Conservation (phyloP, 2,888 invertebrate species). For the Acrobasis repandana region DNA sequence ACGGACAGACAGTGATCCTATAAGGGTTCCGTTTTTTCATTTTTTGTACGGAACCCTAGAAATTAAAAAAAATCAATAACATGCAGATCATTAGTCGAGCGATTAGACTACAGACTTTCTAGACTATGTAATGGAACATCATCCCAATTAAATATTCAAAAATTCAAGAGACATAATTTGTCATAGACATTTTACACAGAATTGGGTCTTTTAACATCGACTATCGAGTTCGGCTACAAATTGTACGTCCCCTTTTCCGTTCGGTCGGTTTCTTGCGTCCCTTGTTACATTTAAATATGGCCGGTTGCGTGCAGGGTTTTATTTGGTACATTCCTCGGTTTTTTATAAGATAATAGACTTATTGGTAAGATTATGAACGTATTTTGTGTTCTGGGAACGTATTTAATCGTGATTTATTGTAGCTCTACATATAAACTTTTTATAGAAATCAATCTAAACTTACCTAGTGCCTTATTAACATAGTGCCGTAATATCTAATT, state of each 20-base stretch:
- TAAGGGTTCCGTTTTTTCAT: too few relatives aligned
- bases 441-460: not conserved
- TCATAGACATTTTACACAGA: constrained; percentile 3
- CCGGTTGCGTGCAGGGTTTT: constrained; percentile 29
- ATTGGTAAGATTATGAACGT: not conserved
- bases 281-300: constrained; percentile 61
- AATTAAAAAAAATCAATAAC: too few relatives aligned
- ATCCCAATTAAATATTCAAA: constrained; percentile 1
- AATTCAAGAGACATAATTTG: constrained; percentile 2
- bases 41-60: too few relatives aligned
- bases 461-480: not conserved
- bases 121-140: too few relatives aligned
- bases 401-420: not conserved
- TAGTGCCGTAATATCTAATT: not conserved
- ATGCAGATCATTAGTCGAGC: too few relatives aligned
- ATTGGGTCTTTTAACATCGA: constrained; percentile 29
- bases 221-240: constrained; percentile 54
- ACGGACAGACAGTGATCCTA: too few relatives aligned
- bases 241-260: constrained; percentile 49
- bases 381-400: constrained; percentile 2
- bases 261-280: constrained; percentile 50
- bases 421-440: not conserved
- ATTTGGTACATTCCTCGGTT: constrained; percentile 10
- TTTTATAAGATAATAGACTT: constrained; percentile 7
- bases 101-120: too few relatives aligned